Evolutionary conservation across 2,797 vertebrate species (phyloP), one percentile per base, ranked within the genome.

Genomic region (Menidia menidia): DNA sequence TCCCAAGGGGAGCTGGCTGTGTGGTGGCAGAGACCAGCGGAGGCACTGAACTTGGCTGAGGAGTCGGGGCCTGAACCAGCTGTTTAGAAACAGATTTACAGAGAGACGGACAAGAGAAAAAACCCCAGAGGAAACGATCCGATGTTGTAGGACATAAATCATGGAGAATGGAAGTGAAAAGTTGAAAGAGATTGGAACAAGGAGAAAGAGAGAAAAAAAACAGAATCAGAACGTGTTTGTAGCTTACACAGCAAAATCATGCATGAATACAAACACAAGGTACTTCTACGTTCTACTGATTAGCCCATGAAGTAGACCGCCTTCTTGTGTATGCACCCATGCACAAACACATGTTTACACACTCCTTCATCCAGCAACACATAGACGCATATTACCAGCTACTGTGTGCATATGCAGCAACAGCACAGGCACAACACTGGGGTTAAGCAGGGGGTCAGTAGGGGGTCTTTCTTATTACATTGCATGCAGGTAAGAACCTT

Each of bases 61-160:
- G 86, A 25, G 92, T 87, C 48, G 94, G 91, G 39, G 91, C 81
- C 84, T 96, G 95, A 66, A 91, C 89, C 93, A 96, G 88, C 83
- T 91, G 87, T 77, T 68, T 54, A 67, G 82, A 71, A 71, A 78
- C 44, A 75, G 63, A 85, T 67, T 67, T 7, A 81, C 13, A 70
- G 59, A 39, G 48, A 77, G 56, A 82, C 50, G 82, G 72, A 73
- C 35, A n/a, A n/a, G 73, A 61, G 67, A 60, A 81, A 59, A 75
- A 39, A 39, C 5, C 35, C 35, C 41, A 82, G 73, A 54, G 42
- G 69, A 63, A 60, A 50, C 75, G 75, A 73, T 50, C 71, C 61
- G 18, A 55, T 60, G 47, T 83, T 42, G 81, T 12, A 61, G 62
- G 52, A 59, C 42, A 65, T 69, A 33, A 81, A 76, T 55, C 59